Evolutionary conservation across 2,113 vertebrate species (phyloP).

Genomic region (Oceanites oceanicus): DNA sequence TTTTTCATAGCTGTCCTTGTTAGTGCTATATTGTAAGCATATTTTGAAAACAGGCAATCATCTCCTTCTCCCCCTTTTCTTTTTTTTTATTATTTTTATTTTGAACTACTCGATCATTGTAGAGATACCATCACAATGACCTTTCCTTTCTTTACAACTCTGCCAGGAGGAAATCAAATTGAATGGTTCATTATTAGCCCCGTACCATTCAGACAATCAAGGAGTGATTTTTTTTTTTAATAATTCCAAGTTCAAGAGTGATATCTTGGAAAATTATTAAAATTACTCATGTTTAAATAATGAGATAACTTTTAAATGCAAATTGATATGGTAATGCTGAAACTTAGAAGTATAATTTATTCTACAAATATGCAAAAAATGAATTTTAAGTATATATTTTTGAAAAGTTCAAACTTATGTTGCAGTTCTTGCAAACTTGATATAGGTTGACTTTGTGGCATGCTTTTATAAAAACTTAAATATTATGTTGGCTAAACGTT

Average conservation of each 20-base stretch:
- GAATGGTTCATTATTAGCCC: background rate
- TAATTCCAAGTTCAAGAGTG: background rate
- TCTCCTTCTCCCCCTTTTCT: background rate
- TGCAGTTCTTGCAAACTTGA: background rate
- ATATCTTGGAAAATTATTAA: conserved; percentile 24
- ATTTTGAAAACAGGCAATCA: background rate
- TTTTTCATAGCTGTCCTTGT: background rate
- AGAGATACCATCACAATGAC: background rate
- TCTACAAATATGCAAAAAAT: background rate
- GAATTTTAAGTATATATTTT: background rate
- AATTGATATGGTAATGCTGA: conserved; percentile 17
- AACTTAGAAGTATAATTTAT: background rate
- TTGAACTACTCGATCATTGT: background rate
- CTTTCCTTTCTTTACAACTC: background rate
- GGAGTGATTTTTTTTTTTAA: background rate
- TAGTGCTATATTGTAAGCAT: background rate
- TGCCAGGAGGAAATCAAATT: background rate
- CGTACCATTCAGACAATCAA: background rate
- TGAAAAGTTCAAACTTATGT: background rate
- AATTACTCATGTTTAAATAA: conserved; percentile 13
- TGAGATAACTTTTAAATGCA: conserved; percentile 27
- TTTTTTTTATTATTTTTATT: background rate
- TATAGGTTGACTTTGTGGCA: background rate
- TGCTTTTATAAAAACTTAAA: background rate
- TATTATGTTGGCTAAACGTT: conserved; percentile 33